phyloP scores from a whole-genome alignment of 1,140 invertebrate species.

The Coenobita brevimanus region DNA sequence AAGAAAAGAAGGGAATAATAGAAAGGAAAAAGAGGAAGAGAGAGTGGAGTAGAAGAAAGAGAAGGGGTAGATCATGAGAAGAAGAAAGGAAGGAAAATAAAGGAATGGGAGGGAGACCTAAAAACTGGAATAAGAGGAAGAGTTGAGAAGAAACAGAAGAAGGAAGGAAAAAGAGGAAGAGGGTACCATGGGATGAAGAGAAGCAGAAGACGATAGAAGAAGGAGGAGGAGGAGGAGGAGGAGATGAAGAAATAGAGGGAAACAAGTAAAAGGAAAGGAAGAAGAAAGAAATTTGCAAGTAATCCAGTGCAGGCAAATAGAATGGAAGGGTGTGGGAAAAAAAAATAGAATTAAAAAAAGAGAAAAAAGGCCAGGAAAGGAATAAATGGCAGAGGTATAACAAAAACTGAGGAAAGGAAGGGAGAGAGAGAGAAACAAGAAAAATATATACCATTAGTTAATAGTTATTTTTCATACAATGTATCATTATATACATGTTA shows the following conservation, averaged over 20 bases:
- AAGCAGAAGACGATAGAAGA: background rate
- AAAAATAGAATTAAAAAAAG: background rate
- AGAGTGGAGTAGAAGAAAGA: too few species aligned
- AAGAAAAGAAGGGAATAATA: too few species aligned
- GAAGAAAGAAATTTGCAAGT: background rate
- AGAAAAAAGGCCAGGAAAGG: background rate
- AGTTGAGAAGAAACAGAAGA: constrained; percentile 3
- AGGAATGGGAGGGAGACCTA: too few species aligned
- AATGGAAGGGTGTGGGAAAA: background rate
- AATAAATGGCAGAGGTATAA: background rate
- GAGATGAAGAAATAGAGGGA: background rate
- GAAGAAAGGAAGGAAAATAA: too few species aligned
- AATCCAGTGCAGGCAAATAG: background rate
- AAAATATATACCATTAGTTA: too few species aligned
- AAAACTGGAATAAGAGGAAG: too few species aligned
- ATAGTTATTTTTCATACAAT: too few species aligned
- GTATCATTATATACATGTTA: too few species aligned
- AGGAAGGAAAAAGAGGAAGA: too few species aligned
- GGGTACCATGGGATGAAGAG: too few species aligned
- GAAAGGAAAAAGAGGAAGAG: too few species aligned
- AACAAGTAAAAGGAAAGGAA: background rate
- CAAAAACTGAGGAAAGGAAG: background rate
- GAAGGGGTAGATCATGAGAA: too few species aligned
- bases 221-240: background rate
- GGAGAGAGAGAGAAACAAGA: background rate